These are phyloP conservation scores for Plemyria rubiginata DNA, from an alignment of 2,888 invertebrate genomes.

Conservation along the genomic window DNA sequence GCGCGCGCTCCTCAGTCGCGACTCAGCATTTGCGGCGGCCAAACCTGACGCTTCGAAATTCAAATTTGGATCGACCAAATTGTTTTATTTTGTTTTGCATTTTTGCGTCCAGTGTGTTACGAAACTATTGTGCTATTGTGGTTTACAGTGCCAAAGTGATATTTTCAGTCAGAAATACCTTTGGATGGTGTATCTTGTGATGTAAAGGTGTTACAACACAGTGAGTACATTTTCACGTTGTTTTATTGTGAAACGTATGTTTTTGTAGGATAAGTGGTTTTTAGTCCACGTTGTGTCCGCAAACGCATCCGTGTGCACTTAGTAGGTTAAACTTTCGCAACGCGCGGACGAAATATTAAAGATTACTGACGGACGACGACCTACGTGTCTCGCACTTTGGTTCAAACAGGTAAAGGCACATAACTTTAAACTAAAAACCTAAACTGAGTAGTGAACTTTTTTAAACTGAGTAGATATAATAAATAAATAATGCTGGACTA, in stretches of 20 bases:
- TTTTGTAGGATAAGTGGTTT: constrained; percentile 33
- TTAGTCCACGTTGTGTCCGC: constrained; percentile 40
- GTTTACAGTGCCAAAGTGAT: constrained; percentile 40
- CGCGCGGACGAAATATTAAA: constrained; percentile 24
- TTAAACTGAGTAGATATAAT: no score
- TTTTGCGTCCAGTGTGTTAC: constrained; percentile 50
- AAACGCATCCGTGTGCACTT: constrained; percentile 37
- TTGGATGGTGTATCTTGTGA: constrained; percentile 48
- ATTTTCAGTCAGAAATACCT: constrained; percentile 43
- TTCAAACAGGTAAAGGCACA: neutral
- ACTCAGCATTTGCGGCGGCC: constrained; percentile 55
- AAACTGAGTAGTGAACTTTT: no score
- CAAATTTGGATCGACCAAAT: constrained; percentile 48
- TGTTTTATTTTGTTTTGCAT: constrained; percentile 57
- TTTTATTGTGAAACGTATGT: constrained; percentile 37
- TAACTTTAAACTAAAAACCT: neutral
- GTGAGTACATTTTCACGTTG: constrained; percentile 33
- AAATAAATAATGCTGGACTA: no score
- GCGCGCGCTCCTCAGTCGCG: constrained; percentile 55
- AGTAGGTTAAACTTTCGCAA: constrained; percentile 43
- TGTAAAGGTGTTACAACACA: constrained; percentile 31
- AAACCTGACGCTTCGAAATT: constrained; percentile 50
- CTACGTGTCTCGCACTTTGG: constrained; percentile 6
- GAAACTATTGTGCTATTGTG: constrained; percentile 63
- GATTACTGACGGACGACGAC: constrained; percentile 12